Evolutionary conservation across 1,140 invertebrate species (phyloP).

Genomic region (Drosophila dunni): DNA sequence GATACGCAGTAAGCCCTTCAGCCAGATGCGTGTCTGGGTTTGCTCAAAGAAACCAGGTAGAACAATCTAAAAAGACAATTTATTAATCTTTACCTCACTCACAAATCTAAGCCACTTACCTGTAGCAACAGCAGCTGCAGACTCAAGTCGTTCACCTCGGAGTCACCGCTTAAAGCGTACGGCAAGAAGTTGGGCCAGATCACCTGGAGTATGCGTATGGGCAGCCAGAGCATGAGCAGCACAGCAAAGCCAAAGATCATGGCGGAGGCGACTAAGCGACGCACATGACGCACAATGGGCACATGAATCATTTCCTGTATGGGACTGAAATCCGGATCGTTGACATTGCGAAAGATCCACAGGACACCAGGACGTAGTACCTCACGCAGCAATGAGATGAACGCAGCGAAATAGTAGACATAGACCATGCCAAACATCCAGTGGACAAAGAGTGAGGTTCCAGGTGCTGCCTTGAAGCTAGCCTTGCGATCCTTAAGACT

Average conservation of each 20-base stretch:
- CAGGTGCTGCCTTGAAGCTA: conserved; percentile 94
- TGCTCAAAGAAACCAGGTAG: conserved; percentile 98
- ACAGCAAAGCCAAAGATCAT: conserved; percentile 98
- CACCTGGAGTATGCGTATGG: conserved; percentile 94
- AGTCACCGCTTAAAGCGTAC: conserved; percentile 93
- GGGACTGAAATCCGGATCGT: conserved; percentile 99
- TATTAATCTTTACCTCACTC: background rate
- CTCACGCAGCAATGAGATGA: conserved; percentile 93
- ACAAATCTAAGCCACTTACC: conserved; percentile 81
- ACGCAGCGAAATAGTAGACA: conserved; percentile 99
- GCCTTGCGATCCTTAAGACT: conserved; percentile 94
- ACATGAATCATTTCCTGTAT: conserved; percentile 99
- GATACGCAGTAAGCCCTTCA: conserved; percentile 93
- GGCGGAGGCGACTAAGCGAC: conserved; percentile 95
- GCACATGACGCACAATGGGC: conserved; percentile 95
- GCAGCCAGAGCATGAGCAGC: conserved; percentile 97
- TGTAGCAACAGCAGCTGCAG: conserved; percentile 97
- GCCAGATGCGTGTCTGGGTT: conserved; percentile 96
- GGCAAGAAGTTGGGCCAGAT: conserved; percentile 95
- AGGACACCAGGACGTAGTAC: conserved; percentile 97
- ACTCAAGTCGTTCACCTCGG: conserved; percentile 96
- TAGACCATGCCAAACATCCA: conserved; percentile 99
- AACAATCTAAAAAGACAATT: conserved; percentile 89
- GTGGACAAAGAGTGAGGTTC: conserved; percentile 98
- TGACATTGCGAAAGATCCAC: conserved; percentile 98